Percentiles rank a stretch among this genome's conserved stretches.
Conservation (phyloP, 2,113 vertebrate species). For the Centropus unirufus region DNA sequence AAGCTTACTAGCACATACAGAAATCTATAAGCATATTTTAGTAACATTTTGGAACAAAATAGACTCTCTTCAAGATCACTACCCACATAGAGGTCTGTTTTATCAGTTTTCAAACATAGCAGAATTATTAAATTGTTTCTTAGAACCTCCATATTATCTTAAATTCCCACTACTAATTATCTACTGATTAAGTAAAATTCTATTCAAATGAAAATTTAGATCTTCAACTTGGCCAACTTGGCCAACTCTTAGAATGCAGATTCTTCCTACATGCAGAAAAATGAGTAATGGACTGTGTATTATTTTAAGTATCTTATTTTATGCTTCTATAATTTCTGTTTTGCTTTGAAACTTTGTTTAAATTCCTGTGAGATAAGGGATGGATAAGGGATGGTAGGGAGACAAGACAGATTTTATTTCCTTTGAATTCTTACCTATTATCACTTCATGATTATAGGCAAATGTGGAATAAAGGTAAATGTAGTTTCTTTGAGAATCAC, state of each 20-base stretch:
- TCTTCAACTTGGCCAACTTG: background rate
- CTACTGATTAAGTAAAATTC: background rate
- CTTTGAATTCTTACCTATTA: background rate
- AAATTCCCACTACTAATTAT: background rate
- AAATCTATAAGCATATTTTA: constrained; percentile 24
- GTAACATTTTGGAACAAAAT: background rate
- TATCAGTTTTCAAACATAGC: background rate
- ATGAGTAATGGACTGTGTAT: background rate
- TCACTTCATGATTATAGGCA: background rate
- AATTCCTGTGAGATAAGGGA: background rate
- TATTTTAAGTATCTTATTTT: background rate
- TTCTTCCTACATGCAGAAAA: background rate
- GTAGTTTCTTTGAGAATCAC: background rate
- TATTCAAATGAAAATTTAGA: background rate
- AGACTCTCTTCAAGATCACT: background rate
- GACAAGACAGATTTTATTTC: background rate
- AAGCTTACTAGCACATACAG: constrained; percentile 26
- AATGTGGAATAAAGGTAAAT: background rate
- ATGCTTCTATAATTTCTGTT: background rate
- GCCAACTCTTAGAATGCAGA: background rate
- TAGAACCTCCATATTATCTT: background rate
- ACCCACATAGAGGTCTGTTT: background rate
- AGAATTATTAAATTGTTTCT: background rate
- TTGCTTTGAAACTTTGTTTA: background rate
- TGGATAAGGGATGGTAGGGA: background rate